Percentiles rank a stretch among this genome's conserved stretches.
Evolutionary conservation across 2,113 vertebrate genomes (phyloP).

Genomic region (Leucopsar rothschildi): DNA sequence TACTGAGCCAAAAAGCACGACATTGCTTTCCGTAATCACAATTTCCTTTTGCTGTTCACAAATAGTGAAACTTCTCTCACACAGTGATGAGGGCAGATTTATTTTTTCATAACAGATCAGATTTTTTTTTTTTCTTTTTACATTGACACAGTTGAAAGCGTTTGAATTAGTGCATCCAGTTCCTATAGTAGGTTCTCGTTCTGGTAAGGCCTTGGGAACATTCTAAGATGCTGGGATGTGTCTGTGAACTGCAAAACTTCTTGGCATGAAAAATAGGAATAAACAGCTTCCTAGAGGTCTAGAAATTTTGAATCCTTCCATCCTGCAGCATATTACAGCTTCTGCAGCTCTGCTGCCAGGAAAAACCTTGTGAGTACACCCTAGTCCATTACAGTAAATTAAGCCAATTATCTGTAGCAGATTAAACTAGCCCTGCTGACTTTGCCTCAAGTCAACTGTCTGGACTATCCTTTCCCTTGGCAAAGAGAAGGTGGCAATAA

Average conservation of each 20-base stretch:
- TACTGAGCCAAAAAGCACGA: background rate
- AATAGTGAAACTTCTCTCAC: background rate
- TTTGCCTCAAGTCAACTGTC: background rate
- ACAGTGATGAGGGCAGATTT: background rate
- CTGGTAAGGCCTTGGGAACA: background rate
- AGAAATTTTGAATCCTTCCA: background rate
- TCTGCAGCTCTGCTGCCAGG: background rate
- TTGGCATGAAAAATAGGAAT: background rate
- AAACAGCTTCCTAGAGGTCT: background rate
- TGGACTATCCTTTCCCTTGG: background rate
- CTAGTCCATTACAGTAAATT: conserved; percentile 30
- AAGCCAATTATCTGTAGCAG: background rate
- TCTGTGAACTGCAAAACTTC: background rate
- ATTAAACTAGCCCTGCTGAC: background rate
- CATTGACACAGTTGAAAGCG: background rate
- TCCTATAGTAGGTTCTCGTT: background rate
- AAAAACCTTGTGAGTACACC: background rate
- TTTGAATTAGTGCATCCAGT: background rate
- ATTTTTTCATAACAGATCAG: background rate
- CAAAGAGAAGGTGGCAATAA: background rate
- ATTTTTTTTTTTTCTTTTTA: background rate
- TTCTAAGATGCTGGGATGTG: background rate
- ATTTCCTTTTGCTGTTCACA: background rate
- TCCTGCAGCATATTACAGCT: background rate
- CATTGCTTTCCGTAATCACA: background rate